Percentiles rank a stretch among this genome's conserved stretches.
phyloP scores from a whole-genome alignment of 2,797 vertebrate genomes.

The Rhinella marina region DNA sequence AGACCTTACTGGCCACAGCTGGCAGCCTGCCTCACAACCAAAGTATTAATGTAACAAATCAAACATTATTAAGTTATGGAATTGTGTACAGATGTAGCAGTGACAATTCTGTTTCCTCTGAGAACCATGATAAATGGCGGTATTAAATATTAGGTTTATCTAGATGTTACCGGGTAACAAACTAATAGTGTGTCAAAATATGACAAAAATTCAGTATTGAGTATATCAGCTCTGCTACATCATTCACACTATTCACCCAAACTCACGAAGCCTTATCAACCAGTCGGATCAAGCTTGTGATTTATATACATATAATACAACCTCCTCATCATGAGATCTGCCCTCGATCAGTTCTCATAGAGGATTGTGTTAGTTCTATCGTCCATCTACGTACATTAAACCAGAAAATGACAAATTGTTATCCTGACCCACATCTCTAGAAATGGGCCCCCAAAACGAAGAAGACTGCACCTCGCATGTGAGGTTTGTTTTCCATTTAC shows the following conservation, averaged over 20 bases:
- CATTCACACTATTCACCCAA: not conserved
- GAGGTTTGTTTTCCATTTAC: too few species aligned
- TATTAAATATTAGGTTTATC: not conserved
- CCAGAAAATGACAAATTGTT: too few species aligned
- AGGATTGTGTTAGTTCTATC: too few species aligned
- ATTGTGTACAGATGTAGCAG: not conserved
- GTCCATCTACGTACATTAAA: too few species aligned
- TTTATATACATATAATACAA: too few species aligned
- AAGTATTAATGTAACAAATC: slow-evolving; percentile 16
- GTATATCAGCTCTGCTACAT: not conserved
- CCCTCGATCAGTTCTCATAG: too few species aligned
- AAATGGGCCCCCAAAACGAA: too few species aligned
- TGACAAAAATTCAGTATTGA: not conserved
- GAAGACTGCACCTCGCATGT: too few species aligned
- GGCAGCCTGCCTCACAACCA: not conserved
- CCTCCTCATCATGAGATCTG: too few species aligned
- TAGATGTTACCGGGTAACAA: not conserved
- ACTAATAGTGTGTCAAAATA: not conserved
- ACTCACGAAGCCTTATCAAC: too few species aligned
- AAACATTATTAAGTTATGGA: slow-evolving; percentile 2
- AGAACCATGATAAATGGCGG: not conserved
- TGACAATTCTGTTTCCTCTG: not conserved
- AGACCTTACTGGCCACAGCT: slow-evolving; percentile 4
- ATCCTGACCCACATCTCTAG: too few species aligned
- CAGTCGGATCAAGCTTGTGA: too few species aligned